Base-by-base conservation (phyloP, 92 coral and sea anemone genomes). In the Pocillopora meandrina region DNA sequence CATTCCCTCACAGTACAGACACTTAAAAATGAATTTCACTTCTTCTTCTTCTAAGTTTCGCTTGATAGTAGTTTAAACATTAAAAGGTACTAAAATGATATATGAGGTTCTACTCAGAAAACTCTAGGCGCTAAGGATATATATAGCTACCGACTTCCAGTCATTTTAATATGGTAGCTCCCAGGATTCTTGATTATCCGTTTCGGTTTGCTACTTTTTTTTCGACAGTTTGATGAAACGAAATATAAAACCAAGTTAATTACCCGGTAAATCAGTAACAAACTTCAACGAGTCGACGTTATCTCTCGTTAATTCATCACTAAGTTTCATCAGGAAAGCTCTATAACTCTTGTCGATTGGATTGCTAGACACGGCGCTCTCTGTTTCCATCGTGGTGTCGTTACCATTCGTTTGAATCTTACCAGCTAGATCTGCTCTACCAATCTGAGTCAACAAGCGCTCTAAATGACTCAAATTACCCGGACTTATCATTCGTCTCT, bases 261-360 rank as follows among this genome's bases (percentile, higher is more conserved):
- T 74, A 96, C 99, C 95, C 33, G 99, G 99, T 10, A 96, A 56
- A 66, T 88, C 79, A 58, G 95, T 77, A 59, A 96, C 86, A 77
- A 96, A 96, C 67, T 94, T 90, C 61, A 96, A 78, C 20, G 93
- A 87, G 2, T 91, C 95, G 0, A 96, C 78, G 79, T 94, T 87
- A 34, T 85, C 87, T 26, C 35, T 81, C 0, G 98, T 94, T 20
- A 96, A 75, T 52, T 92, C 98, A 64, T 96, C 99, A 58, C 92
- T 90, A 35, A 96, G 82, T 36, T 70, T 75, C 82, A 91, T 90
- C 73, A 96, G 80, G 52, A 96, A 91, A 33, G 16, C 85, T 69
- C 23, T 62, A 56, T 81, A 81, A 72, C 20, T 81, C n/a, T 76
- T 65, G 26, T 81, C 42, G 19, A 63, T 9, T n/a, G 57, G 56